phyloP scores from a whole-genome alignment of 2,888 invertebrate genomes.

The Dyspetes luteomarginatus region DNA sequence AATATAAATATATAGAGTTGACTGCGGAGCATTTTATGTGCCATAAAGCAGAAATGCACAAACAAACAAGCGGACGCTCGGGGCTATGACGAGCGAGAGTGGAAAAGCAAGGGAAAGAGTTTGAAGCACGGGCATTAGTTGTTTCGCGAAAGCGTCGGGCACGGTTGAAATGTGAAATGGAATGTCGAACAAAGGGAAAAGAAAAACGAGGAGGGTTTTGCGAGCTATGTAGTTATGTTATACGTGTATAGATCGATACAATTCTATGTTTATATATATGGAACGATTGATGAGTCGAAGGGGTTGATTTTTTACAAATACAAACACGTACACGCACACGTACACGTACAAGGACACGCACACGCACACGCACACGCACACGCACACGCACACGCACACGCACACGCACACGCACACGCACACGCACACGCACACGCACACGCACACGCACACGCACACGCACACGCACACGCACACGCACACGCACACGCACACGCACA shows the following conservation, averaged over 20 bases:
- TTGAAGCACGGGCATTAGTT: conserved; percentile 76
- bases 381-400: too few relatives aligned
- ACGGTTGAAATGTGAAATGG: conserved; percentile 78
- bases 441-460: too few relatives aligned
- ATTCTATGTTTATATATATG: conserved; percentile 79
- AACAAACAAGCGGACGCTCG: conserved; percentile 61
- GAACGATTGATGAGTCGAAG: conserved; percentile 77
- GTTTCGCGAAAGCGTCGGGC: conserved; percentile 77
- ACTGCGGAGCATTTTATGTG: not conserved
- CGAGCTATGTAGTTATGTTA: conserved; percentile 4
- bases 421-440: too few relatives aligned
- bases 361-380: too few relatives aligned
- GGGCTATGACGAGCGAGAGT: conserved; percentile 52
- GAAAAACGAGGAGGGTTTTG: conserved; percentile 34
- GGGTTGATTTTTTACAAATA: conserved; percentile 72
- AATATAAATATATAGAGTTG: conserved; percentile 1
- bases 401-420: too few relatives aligned
- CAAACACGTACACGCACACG: too few relatives aligned
- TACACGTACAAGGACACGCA: too few relatives aligned
- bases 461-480: too few relatives aligned
- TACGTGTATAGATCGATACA: conserved; percentile 77
- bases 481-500: too few relatives aligned
- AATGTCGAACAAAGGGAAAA: conserved; percentile 78
- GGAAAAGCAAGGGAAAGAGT: conserved; percentile 65
- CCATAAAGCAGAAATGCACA: conserved; percentile 55